Evolutionary conservation across 2,113 vertebrate genomes (phyloP).

Genomic region (Tretioscincus oriximinensis): DNA sequence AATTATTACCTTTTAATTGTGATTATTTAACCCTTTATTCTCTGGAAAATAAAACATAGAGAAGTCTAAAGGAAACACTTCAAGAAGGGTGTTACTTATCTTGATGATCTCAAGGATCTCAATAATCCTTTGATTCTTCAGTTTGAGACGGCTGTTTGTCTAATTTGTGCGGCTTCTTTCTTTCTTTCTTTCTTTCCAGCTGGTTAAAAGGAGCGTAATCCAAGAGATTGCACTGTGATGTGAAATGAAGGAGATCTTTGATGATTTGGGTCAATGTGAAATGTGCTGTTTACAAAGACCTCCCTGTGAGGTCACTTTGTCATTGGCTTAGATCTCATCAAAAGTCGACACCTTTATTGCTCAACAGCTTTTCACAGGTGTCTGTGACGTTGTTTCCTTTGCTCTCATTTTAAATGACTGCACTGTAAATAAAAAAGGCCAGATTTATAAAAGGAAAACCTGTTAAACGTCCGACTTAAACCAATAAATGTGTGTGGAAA

Average conservation of each 20-base stretch:
- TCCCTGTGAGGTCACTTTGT: constrained; percentile 12
- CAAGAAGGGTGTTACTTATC: background rate
- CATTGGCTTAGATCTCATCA: constrained; percentile 55
- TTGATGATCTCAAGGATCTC: constrained; percentile 24
- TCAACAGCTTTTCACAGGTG: constrained; percentile 55
- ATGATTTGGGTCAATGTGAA: constrained; percentile 50
- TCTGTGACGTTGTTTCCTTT: constrained; percentile 49
- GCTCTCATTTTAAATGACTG: constrained; percentile 49
- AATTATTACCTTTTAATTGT: too few species aligned
- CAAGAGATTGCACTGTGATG: constrained; percentile 31
- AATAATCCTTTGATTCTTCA: background rate
- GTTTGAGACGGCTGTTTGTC: constrained; percentile 28
- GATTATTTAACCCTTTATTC: too few species aligned
- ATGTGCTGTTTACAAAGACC: constrained; percentile 49
- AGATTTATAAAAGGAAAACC: constrained; percentile 61
- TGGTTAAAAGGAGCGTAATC: constrained; percentile 26
- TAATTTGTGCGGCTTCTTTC: constrained; percentile 6
- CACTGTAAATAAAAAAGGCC: constrained; percentile 53
- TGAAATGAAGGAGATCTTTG: constrained; percentile 42
- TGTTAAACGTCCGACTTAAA: constrained; percentile 54
- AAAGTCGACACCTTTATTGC: constrained; percentile 57
- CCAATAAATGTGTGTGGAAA: constrained; percentile 50
- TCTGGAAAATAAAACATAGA: background rate
- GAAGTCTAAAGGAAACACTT: background rate
- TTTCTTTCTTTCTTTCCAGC: constrained; percentile 7